Percentiles rank a stretch among this genome's conserved stretches.
These are phyloP conservation scores for Delichon dasypus DNA, from an alignment of 2,797 vertebrate genomes.

Conservation along the genomic window DNA sequence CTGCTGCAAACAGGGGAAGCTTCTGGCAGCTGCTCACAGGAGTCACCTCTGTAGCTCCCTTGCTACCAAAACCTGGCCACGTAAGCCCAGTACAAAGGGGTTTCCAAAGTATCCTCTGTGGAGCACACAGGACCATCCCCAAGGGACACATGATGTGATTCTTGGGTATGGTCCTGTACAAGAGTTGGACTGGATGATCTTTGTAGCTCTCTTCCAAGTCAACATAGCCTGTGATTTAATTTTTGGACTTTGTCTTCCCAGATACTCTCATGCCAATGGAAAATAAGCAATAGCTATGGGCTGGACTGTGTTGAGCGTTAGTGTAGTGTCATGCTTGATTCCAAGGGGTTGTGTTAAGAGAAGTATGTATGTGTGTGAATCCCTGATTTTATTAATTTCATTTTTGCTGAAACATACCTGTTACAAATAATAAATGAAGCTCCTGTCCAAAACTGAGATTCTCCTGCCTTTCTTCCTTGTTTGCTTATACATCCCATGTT, in stretches of 20 bases:
- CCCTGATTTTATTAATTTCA: not conserved
- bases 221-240: not conserved
- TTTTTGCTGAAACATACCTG: not conserved
- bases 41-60: not conserved
- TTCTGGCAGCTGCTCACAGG: not conserved
- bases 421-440: not conserved
- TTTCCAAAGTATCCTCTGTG: not conserved
- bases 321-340: not conserved
- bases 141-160: not conserved
- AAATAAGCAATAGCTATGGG: not conserved
- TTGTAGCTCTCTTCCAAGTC: not conserved
- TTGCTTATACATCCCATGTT: not conserved
- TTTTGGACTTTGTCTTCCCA: not conserved
- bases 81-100: not conserved
- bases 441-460: not conserved
- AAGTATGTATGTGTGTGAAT: fast-evolving
- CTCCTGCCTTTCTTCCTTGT: not conserved
- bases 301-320: not conserved
- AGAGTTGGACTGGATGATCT: not conserved
- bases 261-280: not conserved
- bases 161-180: not conserved
- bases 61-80: not conserved
- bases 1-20: not conserved
- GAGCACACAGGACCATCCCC: not conserved
- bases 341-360: not conserved